phyloP scores from a whole-genome alignment of 2,113 vertebrate genomes.

The Callopanchax toddi region DNA sequence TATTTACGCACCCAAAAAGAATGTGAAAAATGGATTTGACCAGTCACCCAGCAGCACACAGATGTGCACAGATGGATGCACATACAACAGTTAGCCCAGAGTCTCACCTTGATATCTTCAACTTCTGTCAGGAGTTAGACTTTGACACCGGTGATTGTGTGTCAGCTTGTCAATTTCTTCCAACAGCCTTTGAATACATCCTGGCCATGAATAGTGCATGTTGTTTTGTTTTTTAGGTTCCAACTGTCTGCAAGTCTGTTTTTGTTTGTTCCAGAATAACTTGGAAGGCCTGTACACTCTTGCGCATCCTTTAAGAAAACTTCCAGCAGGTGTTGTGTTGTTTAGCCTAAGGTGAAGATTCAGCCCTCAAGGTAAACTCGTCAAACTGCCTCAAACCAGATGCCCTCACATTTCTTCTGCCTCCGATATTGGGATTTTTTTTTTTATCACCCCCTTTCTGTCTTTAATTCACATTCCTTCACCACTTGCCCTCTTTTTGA shows the following conservation, averaged over 20 bases:
- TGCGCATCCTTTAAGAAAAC: slow-evolving; percentile 73
- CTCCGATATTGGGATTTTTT: slow-evolving; percentile 26
- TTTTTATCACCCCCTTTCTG: slow-evolving; percentile 12
- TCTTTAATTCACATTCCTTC: slow-evolving; percentile 49
- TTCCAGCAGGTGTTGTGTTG: slow-evolving; percentile 72
- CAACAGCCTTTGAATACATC: slow-evolving; percentile 72
- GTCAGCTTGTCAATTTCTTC: slow-evolving; percentile 79
- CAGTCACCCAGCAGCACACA: slow-evolving; percentile 32
- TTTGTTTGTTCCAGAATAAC: slow-evolving; percentile 74
- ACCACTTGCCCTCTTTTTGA: slow-evolving; percentile 50
- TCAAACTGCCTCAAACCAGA: slow-evolving; percentile 53
- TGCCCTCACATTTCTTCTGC: slow-evolving; percentile 40
- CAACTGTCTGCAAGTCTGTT: slow-evolving; percentile 71
- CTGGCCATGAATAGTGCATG: slow-evolving; percentile 82
- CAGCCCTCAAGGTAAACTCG: slow-evolving; percentile 63
- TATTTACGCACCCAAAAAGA: slow-evolving; percentile 15
- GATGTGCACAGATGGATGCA: background rate
- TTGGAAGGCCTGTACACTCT: slow-evolving; percentile 62
- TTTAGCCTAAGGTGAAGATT: slow-evolving; percentile 71
- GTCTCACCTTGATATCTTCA: slow-evolving; percentile 82
- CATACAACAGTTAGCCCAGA: slow-evolving; percentile 61
- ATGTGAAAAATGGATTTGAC: slow-evolving; percentile 33
- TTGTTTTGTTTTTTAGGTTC: slow-evolving; percentile 78
- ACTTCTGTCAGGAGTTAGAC: slow-evolving; percentile 80
- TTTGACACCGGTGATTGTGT: slow-evolving; percentile 82